Base-by-base conservation (phyloP, 2,797 vertebrate species). In the Onychomys torridus region DNA sequence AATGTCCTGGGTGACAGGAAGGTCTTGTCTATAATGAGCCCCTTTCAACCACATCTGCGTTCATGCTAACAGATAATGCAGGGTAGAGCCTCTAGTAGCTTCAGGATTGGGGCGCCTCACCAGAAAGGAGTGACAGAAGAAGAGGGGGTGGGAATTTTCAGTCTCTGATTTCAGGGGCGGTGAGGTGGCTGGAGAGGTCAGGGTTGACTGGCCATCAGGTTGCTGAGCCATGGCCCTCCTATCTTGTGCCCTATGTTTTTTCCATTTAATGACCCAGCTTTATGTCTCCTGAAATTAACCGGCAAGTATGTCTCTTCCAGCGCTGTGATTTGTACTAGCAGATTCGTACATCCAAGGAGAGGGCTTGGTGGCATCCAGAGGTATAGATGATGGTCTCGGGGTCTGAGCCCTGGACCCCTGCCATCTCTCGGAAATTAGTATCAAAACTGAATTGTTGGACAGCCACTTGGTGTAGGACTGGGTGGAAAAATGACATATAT, bases 141-240 rank as follows among this genome's bases (percentile, higher is more conserved):
- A 17, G 75, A 71, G n/a, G 21, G 23, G 27, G 29, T 84, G 29
- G 76, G 46, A n/a, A 32, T 27, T 57, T 82, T 6, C 27, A 40
- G 71, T 25, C 7, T 32, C n/a, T 19, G 11, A 21, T 63, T n/a
- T 85, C n/a, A 16, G 79, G 79, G 61, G 32, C 12, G 37, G 37
- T 21, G 59, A 83, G 61, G 57, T 43, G 25, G 81, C 43, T 86
- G 21, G 46, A 69, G 78, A 84, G 55, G 37, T 32, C 14, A 52
- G 14, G 67, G 78, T 4, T 12, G 67, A 19, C 37, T 37, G 75
- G 21, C 19, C 43, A 9, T 9, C 63, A 32, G 59, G 59, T 13
- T 12, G 37, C n/a, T 34, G n/a, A 6, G n/a, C 34, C 6, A 6
- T 6, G 32, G 8, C 2, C 37, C 43, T 11, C 27, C 1, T 0